A percentile compares a stretch with the other conserved stretches of the same genome.
Evolutionary conservation across 1,140 invertebrate genomes (phyloP).

Genomic region (Listronotus oregonensis): DNA sequence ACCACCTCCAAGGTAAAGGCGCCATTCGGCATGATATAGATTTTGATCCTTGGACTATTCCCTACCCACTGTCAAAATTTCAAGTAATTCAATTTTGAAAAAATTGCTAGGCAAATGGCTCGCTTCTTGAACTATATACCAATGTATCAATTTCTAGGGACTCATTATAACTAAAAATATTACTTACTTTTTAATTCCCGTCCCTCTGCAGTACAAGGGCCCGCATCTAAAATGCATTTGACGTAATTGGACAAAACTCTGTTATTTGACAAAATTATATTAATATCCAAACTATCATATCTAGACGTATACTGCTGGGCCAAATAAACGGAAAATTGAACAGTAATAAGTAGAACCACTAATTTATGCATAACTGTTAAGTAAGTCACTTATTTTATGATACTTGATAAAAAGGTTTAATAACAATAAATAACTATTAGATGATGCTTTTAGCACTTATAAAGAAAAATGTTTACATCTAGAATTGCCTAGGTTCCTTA

Average conservation of each 20-base stretch:
- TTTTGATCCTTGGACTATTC: no score
- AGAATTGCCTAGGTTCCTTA: constrained; percentile 1
- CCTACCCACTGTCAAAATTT: no score
- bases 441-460: constrained; percentile 3
- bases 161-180: no score
- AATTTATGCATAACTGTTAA: not conserved
- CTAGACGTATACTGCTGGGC: constrained; percentile 59
- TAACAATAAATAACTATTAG: no score
- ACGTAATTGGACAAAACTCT: constrained; percentile 68
- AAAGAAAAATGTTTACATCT: not conserved
- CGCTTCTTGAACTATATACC: no score
- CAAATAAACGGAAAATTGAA: constrained; percentile 13
- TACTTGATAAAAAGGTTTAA: not conserved
- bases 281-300: constrained; percentile 69
- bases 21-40: no score
- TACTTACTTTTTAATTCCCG: constrained; percentile 70
- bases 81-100: no score
- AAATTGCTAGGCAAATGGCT: no score
- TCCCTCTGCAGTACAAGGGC: constrained; percentile 70
- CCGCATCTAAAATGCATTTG: constrained; percentile 70
- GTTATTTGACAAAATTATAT: constrained; percentile 66
- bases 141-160: no score
- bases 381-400: constrained; percentile 12
- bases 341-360: not conserved
- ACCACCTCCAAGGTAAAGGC: no score